Base-by-base conservation (phyloP, 1,140 invertebrate genomes). In the Pseudomyrmex cubaensis region DNA sequence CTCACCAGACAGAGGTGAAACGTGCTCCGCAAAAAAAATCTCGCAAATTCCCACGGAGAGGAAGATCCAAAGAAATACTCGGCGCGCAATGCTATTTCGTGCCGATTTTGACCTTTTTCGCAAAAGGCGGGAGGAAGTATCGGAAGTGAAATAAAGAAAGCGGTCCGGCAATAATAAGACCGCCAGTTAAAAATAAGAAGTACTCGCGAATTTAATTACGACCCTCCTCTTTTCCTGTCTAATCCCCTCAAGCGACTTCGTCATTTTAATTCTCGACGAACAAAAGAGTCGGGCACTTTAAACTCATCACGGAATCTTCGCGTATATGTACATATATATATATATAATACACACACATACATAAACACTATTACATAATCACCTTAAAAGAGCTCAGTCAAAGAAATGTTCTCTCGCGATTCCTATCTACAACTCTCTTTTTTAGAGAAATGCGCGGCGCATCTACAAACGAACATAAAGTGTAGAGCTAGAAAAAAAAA, bases 111-210 rank as follows among this genome's bases (percentile, higher is more conserved):
- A 35, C 20, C 35, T 50, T 48, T 22, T 20, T 46, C 22, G n/a
- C 59, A 22, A 44, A 17, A 22, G 44, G 4, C 22, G 44, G 44
- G 17, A 61, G 66, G 50, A 80, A 80, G 76, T 80, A 80, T 80
- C 76, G 76, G 76, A 80, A 80, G 66, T 80, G 22, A 80, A 80
- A 80, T 80, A 72, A 80, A 80, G 76, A 80, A 50, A 72, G 44
- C 20, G 64, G 66, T 22, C 44, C 15, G 48, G 66, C 76, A 72
- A 72, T 70, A 80, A 70, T 70, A 80, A 70, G 64, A 80, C 66
- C 56, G 54, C 12, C 46, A 17, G 54, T 72, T 35, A 80, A 80
- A 80, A 72, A 59, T 61, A 80, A 80, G 66, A 80, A 80, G 54
- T 35, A 70, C 76, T 15, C 44, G 54, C 76, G 46, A 80, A 80